Percentiles rank a stretch among this genome's conserved stretches.
Conservation (phyloP, 2,888 invertebrate species). For the Cephus nigrinus region DNA sequence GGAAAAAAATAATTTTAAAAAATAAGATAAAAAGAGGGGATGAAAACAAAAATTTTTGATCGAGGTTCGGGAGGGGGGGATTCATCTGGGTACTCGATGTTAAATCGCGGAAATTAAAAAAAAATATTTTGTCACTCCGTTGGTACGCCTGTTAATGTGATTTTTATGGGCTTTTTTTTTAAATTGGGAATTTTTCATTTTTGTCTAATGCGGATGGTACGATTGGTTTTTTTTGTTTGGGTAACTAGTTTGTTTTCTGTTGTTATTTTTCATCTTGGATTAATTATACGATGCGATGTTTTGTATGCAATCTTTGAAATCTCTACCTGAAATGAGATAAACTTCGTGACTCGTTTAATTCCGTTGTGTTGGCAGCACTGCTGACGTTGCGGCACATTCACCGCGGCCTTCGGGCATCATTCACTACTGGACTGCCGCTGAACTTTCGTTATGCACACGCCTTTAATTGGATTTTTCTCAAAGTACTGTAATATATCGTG, state of each 20-base stretch:
- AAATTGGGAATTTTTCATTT: background rate
- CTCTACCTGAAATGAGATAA: background rate
- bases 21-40: conserved; percentile 1
- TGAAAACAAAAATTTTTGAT: conserved; percentile 6
- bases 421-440: conserved; percentile 55
- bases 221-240: background rate
- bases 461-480: conserved; percentile 61
- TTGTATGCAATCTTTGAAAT: background rate
- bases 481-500: background rate
- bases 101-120: too few species aligned
- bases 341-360: background rate
- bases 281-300: background rate
- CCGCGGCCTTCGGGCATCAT: conserved; percentile 63
- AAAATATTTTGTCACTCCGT: background rate
- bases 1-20: background rate
- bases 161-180: background rate
- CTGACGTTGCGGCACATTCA: conserved; percentile 45
- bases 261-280: background rate
- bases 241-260: background rate
- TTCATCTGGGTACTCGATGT: too few species aligned
- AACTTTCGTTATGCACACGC: conserved; percentile 55
- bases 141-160: conserved; percentile 9
- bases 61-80: background rate
- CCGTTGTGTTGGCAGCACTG: background rate
- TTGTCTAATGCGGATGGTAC: background rate